Evolutionary conservation across 2,888 invertebrate genomes (phyloP).

Genomic region (Hanleya hanleyi): DNA sequence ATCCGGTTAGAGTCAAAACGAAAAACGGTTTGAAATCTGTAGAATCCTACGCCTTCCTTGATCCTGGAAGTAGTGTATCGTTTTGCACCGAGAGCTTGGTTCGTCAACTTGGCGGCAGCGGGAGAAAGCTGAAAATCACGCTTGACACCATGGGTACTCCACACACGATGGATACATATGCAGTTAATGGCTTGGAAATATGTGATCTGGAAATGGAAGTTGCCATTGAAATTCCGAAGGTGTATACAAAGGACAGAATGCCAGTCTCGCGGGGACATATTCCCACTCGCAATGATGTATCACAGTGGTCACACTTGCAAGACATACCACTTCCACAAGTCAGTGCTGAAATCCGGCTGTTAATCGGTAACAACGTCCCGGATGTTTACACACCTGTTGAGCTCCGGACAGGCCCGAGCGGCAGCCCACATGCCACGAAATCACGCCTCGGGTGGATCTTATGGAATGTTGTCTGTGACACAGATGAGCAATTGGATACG

Average conservation of each 20-base stretch:
- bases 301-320: constrained; percentile 25
- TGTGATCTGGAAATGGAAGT: constrained; percentile 12
- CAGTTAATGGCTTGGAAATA: constrained; percentile 15
- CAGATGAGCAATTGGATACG: neutral
- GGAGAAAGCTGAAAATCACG: constrained; percentile 6
- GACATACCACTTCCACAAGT: constrained; percentile 12
- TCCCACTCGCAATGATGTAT: constrained; percentile 25
- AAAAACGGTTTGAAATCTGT: neutral
- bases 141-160: constrained; percentile 12
- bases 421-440: constrained; percentile 32
- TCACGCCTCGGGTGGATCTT: constrained; percentile 27
- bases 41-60: constrained; percentile 17
- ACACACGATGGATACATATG: constrained; percentile 3
- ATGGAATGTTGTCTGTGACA: constrained; percentile 27
- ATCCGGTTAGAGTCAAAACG: constrained; percentile 12
- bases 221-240: constrained; percentile 16
- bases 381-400: constrained; percentile 33
- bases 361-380: constrained; percentile 32
- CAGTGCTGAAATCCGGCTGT: constrained; percentile 22
- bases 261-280: constrained; percentile 22
- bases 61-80: constrained; percentile 9
- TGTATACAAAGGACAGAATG: constrained; percentile 25
- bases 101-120: neutral
- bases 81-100: constrained; percentile 13
- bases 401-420: constrained; percentile 25